phyloP scores from a whole-genome alignment of 2,113 vertebrate species.

The Neopipo cinnamomea region DNA sequence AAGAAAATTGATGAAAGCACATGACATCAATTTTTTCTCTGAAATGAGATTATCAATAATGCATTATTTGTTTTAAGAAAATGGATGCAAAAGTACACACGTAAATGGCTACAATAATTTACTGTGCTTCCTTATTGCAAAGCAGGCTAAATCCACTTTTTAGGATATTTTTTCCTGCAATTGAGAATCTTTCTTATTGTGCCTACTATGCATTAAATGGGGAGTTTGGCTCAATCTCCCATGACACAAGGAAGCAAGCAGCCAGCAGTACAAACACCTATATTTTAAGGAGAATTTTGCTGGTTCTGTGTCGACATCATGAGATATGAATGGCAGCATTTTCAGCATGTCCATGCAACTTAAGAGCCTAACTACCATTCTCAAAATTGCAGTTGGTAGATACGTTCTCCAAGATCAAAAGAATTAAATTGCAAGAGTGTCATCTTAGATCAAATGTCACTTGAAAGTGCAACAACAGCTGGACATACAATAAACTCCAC shows the following conservation, averaged over 20 bases:
- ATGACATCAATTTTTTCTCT: constrained; percentile 11
- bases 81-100: constrained; percentile 21
- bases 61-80: constrained; percentile 8
- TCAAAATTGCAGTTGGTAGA: neutral
- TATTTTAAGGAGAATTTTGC: neutral
- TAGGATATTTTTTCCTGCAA: neutral
- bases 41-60: constrained; percentile 42
- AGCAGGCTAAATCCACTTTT: neutral
- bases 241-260: neutral
- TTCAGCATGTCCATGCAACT: neutral
- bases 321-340: neutral
- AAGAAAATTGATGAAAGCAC: constrained; percentile 23
- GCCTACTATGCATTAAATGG: neutral
- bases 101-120: constrained; percentile 24
- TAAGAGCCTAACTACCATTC: neutral
- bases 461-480: neutral
- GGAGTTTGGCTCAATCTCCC: neutral
- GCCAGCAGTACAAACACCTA: rapidly evolving
- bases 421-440: neutral
- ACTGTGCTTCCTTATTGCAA: neutral
- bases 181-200: neutral
- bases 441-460: neutral
- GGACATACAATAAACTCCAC: neutral
- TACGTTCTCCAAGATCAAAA: neutral
- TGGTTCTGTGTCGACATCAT: neutral